A percentile compares a stretch with the other conserved stretches of the same genome.
These are phyloP conservation scores for Scelioninae gen. 2 DNA, from an alignment of 2,888 invertebrate genomes.

Conservation along the genomic window DNA sequence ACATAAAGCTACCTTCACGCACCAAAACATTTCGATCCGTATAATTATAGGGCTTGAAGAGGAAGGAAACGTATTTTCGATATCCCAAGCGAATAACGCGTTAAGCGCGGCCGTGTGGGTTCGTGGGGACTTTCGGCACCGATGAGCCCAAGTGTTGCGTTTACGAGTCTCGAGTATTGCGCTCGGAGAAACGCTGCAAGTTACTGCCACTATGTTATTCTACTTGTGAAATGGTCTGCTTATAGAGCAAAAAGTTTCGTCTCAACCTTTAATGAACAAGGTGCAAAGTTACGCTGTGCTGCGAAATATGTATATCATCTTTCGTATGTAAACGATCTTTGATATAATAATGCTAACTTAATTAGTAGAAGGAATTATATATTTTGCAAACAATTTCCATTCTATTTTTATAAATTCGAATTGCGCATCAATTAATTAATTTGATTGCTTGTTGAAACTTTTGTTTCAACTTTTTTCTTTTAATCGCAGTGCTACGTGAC, in stretches of 20 bases:
- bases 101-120: conserved; percentile 27
- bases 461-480: no score
- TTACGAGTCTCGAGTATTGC: conserved; percentile 29
- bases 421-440: no score
- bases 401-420: no score
- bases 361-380: no score
- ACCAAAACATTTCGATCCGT: conserved; percentile 52
- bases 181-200: conserved; percentile 20
- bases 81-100: conserved; percentile 27
- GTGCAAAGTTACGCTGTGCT: no score
- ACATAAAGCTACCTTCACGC: conserved; percentile 48
- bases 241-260: conserved; percentile 15
- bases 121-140: conserved; percentile 48
- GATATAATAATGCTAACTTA: no score
- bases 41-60: conserved; percentile 48
- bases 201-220: conserved; percentile 35
- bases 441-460: no score
- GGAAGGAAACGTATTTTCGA: conserved; percentile 47
- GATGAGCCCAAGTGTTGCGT: conserved; percentile 19
- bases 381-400: no score
- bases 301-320: no score
- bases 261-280: conserved; percentile 18
- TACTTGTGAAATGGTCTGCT: conserved; percentile 22
- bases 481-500: no score
- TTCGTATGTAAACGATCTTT: no score